Evolutionary conservation across 2,113 vertebrate genomes (phyloP).

Genomic region (Ceratotherium simum): DNA sequence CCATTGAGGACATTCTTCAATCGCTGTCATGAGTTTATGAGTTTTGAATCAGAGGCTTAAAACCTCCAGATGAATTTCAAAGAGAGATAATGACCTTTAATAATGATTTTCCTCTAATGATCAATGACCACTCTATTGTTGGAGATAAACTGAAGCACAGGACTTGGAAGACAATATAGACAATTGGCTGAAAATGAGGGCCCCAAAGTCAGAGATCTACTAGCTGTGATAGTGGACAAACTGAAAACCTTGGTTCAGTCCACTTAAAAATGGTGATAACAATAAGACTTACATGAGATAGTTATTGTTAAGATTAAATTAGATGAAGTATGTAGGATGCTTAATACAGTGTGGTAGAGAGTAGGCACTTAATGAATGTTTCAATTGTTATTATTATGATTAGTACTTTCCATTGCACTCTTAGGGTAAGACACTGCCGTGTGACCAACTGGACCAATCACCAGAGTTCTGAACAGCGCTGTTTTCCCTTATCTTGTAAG

Average conservation of each 20-base stretch:
- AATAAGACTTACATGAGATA: not conserved
- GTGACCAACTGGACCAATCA: not conserved
- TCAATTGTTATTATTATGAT: not conserved
- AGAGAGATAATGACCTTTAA: conserved; percentile 26
- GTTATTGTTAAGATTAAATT: not conserved
- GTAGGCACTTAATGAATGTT: not conserved
- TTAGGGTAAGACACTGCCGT: not conserved
- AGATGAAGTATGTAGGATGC: not conserved
- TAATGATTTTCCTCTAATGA: conserved; percentile 9
- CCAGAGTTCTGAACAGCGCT: not conserved
- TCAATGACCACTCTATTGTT: not conserved
- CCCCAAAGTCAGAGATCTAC: not conserved
- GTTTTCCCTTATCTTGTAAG: not conserved
- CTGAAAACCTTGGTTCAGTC: not conserved
- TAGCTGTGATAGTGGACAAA: not conserved
- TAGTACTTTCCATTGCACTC: not conserved
- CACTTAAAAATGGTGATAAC: not conserved
- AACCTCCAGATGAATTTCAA: conserved; percentile 25
- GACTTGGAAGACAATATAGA: not conserved
- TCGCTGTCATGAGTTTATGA: not conserved
- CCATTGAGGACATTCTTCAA: not conserved
- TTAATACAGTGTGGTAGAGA: not conserved
- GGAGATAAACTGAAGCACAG: not conserved
- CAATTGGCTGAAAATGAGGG: not conserved
- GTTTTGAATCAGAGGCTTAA: not conserved